Conservation (phyloP, 2,797 vertebrate species). For the Podarcis siculus region DNA sequence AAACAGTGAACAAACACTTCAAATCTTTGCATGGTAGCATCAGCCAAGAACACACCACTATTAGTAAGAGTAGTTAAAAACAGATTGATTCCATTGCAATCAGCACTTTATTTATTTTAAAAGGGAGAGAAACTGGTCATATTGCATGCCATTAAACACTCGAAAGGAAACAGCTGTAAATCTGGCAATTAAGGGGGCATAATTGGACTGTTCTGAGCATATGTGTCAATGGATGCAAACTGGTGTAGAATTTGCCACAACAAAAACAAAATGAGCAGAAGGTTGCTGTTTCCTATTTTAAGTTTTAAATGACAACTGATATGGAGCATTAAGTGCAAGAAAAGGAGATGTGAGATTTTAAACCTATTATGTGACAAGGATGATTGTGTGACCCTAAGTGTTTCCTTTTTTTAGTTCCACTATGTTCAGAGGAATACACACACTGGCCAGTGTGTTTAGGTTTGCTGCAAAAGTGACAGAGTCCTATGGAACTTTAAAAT, state of each 20-base stretch:
- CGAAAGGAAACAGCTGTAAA: conserved; percentile 57
- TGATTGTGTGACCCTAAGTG: background rate
- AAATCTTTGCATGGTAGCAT: background rate
- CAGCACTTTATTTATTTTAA: conserved; percentile 24
- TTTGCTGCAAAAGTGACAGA: too few relatives aligned
- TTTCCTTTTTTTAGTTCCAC: background rate
- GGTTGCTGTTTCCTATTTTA: conserved; percentile 12
- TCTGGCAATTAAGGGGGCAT: conserved; percentile 45
- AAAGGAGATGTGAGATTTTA: background rate
- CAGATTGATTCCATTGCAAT: conserved; percentile 32
- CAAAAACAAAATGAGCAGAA: conserved; percentile 10
- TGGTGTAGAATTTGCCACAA: background rate
- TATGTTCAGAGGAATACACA: too few relatives aligned
- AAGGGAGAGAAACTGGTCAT: background rate
- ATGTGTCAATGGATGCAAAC: background rate
- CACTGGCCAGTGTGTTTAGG: too few relatives aligned
- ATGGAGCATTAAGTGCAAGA: background rate
- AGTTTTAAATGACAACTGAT: conserved; percentile 15
- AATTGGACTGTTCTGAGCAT: conserved; percentile 60
- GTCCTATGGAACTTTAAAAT: too few relatives aligned
- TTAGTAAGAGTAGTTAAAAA: conserved; percentile 22
- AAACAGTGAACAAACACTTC: background rate
- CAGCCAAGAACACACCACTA: background rate
- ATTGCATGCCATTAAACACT: conserved; percentile 45
- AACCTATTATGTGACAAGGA: background rate